phyloP scores from a whole-genome alignment of 2,113 vertebrate genomes.

The Chloroceryle aenea region DNA sequence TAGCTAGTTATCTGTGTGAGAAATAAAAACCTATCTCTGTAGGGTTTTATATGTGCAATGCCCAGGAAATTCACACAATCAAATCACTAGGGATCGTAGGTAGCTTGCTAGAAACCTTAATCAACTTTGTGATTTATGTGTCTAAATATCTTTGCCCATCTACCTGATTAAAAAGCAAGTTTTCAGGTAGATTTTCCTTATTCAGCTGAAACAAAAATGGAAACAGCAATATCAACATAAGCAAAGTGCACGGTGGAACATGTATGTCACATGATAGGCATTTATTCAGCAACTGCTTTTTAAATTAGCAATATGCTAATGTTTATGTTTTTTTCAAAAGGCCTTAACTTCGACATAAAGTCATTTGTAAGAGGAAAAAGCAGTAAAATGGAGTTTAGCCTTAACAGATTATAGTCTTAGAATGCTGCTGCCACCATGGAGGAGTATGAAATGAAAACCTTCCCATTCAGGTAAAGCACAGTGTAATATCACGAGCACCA shows the following conservation, averaged over 20 bases:
- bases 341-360: background rate
- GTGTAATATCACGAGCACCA: background rate
- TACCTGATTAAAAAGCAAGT: background rate
- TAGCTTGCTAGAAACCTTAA: background rate
- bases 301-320: background rate
- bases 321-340: background rate
- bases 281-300: background rate
- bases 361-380: background rate
- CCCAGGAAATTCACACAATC: background rate
- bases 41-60: background rate
- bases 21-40: background rate
- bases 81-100: background rate
- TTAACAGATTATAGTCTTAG: background rate
- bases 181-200: background rate
- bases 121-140: background rate
- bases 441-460: background rate
- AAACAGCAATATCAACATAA: constrained; percentile 6
- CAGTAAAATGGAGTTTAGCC: background rate
- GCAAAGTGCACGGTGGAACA: background rate
- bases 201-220: constrained; percentile 35
- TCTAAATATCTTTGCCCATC: background rate
- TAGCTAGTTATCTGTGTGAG: background rate
- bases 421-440: background rate
- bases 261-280: background rate
- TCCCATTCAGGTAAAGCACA: background rate